A percentile compares a stretch with the other conserved stretches of the same genome.
Evolutionary conservation across 2,888 invertebrate genomes (phyloP).

Genomic region (Ypsolopha sequella): DNA sequence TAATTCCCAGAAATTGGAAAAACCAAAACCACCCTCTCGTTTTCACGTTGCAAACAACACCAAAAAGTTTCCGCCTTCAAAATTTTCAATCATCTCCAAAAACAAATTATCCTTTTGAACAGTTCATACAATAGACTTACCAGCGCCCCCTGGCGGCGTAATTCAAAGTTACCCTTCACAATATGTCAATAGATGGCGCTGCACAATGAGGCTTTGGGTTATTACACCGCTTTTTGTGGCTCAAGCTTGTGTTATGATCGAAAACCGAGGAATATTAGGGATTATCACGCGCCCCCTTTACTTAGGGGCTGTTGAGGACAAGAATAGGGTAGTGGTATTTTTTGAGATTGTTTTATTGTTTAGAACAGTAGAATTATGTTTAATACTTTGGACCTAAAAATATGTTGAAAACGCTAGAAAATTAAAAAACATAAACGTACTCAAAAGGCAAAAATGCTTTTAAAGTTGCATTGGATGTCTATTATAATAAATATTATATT

Average conservation of each 20-base stretch:
- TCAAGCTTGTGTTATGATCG: slow-evolving; percentile 51
- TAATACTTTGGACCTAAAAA: background rate
- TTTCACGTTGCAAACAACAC: too few relatives aligned
- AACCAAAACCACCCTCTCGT: too few relatives aligned
- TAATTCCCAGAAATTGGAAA: too few relatives aligned
- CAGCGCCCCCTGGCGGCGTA: slow-evolving; percentile 48
- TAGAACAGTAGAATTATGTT: background rate
- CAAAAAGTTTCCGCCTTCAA: background rate
- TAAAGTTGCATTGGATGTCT: too few relatives aligned
- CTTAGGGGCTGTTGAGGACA: slow-evolving; percentile 14
- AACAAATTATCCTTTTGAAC: slow-evolving; percentile 43
- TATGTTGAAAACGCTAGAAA: background rate
- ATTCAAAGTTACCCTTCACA: slow-evolving; percentile 45
- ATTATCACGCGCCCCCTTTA: slow-evolving; percentile 58
- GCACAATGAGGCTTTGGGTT: slow-evolving; percentile 65
- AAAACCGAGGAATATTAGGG: slow-evolving; percentile 59
- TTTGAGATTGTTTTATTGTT: background rate
- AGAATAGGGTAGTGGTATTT: background rate
- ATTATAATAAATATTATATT: too few relatives aligned
- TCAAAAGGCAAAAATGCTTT: too few relatives aligned
- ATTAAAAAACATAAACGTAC: background rate
- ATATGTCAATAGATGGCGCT: slow-evolving; percentile 66
- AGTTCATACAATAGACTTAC: slow-evolving; percentile 39
- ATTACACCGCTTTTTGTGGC: slow-evolving; percentile 64
- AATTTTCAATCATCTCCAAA: slow-evolving; percentile 15